Conservation (phyloP, 2,797 vertebrate species). For the Sebastes melanostomus region DNA sequence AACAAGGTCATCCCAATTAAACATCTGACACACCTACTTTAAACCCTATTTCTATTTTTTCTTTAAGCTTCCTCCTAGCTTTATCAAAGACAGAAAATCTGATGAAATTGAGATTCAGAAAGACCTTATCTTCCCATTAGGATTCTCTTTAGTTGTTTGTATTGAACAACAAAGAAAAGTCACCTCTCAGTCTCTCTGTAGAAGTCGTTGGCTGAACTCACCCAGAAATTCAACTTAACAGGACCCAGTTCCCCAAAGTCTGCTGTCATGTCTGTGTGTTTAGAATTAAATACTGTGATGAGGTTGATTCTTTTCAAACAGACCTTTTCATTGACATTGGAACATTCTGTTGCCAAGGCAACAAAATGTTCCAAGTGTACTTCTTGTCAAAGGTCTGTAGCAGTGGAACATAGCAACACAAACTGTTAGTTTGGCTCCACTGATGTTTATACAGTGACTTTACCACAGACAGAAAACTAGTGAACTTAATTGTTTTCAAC, state of each 20-base stretch:
- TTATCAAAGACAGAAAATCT: background rate
- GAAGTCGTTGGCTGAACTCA: background rate
- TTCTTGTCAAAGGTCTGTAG: background rate
- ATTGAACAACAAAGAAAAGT: background rate
- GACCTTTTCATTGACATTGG: rapidly evolving
- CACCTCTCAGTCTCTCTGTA: background rate
- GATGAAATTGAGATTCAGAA: background rate
- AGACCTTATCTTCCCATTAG: background rate
- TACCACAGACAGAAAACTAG: background rate
- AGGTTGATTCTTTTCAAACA: too few relatives aligned
- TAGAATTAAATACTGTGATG: background rate
- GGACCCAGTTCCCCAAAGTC: background rate
- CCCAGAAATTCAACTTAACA: background rate
- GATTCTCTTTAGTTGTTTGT: background rate
- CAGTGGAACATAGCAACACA: background rate
- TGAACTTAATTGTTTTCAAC: too few relatives aligned
- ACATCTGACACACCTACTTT: background rate
- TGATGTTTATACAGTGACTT: background rate
- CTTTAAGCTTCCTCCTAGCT: background rate
- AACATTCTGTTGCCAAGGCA: too few relatives aligned
- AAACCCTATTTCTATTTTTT: background rate
- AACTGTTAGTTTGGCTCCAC: background rate
- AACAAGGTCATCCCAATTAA: background rate
- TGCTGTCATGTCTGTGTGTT: background rate
- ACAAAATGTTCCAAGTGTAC: too few relatives aligned